Base-by-base conservation (phyloP, 2,113 vertebrate genomes). In the Chinchilla lanigera region DNA sequence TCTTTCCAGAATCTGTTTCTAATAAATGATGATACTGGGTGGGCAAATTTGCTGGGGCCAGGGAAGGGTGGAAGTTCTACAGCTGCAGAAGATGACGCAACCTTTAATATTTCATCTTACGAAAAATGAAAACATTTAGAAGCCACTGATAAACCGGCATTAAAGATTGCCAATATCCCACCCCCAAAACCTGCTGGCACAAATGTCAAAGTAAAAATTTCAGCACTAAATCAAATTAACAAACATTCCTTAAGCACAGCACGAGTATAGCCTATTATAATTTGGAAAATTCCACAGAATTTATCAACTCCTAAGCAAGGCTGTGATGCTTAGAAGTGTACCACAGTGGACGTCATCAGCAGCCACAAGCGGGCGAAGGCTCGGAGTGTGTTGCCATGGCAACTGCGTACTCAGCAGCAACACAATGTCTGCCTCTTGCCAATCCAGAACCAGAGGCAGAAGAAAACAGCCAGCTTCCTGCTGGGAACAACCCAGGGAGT, bases 241-340 rank as follows among this genome's bases (percentile, higher is more conserved):
- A 90, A 97, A 97, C 50, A 96, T 93, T 73, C 96, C 63, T 92
- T 73, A 86, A 95, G 95, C 92, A 96, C 90, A 95, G 95, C 90
- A 92, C 0, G 38, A 95, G 82, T 83, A 86, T 61, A 97, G 87
- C 77, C 94, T 93, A 95, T 93, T 96, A 92, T 63, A 90, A 95
- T 86, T 92, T 98, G 96, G 97, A 98, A 98, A 98, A 97, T 95
- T 94, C 92, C 96, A 96, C 41, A 82, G 87, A 92, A 91, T 88
- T 96, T 89, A 94, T 96, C 96, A 97, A 97, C 93, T 97, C 44
- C 96, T 85, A 90, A 97, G 97, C 87, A 95, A 97, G 78, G 81
- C 84, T 87, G 38, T 50, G 87, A 85, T 95, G 96, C 92, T 97
- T 65, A 97, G 87, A 95, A 95, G 95, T 90, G 38, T 92, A 96